Conservation (phyloP, 2,888 invertebrate species). For the Melinaea marsaeus region DNA sequence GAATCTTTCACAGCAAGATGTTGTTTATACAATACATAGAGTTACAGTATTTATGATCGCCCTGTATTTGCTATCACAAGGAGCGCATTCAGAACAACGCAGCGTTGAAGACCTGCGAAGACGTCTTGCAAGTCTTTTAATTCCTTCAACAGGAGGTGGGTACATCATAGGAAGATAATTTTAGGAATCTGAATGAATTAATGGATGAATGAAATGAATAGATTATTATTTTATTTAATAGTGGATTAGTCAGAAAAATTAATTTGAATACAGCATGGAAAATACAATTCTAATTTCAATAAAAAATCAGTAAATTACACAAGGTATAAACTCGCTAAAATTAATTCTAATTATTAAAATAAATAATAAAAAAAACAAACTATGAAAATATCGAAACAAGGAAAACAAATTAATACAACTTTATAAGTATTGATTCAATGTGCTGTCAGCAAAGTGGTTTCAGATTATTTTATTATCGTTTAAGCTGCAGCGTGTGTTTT, state of each 20-base stretch:
- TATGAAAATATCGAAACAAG: too few relatives aligned
- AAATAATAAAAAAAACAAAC: too few relatives aligned
- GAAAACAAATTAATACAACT: too few relatives aligned
- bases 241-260: too few relatives aligned
- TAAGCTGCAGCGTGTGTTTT: too few relatives aligned
- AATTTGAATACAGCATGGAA: too few relatives aligned
- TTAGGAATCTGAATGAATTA: too few relatives aligned
- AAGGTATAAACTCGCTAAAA: background rate
- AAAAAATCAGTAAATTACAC: background rate
- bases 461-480: too few relatives aligned
- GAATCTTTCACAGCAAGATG: background rate
- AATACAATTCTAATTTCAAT: background rate
- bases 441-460: too few relatives aligned
- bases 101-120: constrained; percentile 9
- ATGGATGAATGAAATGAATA: too few relatives aligned
- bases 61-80: constrained; percentile 29
- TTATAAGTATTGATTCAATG: too few relatives aligned
- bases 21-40: background rate
- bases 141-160: constrained; percentile 6
- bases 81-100: constrained; percentile 10
- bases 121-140: constrained; percentile 13
- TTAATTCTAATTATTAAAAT: background rate
- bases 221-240: too few relatives aligned
- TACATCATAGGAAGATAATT: background rate
- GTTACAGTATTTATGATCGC: constrained; percentile 20